phyloP scores from a whole-genome alignment of 1,140 invertebrate species.

The Tribolium castaneum region DNA sequence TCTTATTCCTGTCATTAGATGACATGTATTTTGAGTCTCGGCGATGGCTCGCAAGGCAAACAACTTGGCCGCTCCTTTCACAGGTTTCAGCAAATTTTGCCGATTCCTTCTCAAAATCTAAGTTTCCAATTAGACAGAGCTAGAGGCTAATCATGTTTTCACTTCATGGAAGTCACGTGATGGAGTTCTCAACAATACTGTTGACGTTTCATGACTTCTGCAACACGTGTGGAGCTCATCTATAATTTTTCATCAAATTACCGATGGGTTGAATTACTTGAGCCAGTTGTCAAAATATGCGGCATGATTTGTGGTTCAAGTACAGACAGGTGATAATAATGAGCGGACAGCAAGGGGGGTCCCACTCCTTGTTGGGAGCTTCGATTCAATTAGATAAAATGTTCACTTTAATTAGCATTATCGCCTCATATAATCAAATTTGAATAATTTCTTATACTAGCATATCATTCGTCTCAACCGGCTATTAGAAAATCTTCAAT shows the following conservation, averaged over 20 bases:
- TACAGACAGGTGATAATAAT: conserved; percentile 17
- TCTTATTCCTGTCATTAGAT: conserved; percentile 39
- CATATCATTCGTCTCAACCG: conserved; percentile 3
- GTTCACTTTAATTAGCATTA: conserved; percentile 26
- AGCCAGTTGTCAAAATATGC: conserved; percentile 8
- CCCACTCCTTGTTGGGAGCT: background rate
- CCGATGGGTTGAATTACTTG: background rate
- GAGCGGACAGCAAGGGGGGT: conserved; percentile 1
- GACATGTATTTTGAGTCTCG: conserved; percentile 37
- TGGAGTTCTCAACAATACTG: background rate
- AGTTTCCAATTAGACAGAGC: background rate
- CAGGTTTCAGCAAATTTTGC: background rate
- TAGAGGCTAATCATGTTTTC: background rate
- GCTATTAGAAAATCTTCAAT: background rate
- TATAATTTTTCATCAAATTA: background rate
- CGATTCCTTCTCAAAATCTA: background rate
- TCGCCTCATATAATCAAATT: conserved; percentile 13
- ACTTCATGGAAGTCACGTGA: background rate
- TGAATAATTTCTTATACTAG: conserved; percentile 19
- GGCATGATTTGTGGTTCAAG: background rate
- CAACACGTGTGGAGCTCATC: background rate
- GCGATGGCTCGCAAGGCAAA: conserved; percentile 34
- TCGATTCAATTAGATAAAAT: conserved; percentile 26
- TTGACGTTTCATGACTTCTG: background rate
- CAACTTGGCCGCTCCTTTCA: conserved; percentile 29